phyloP scores from a whole-genome alignment of 1,140 invertebrate species.

The Andricus grossulariae region DNA sequence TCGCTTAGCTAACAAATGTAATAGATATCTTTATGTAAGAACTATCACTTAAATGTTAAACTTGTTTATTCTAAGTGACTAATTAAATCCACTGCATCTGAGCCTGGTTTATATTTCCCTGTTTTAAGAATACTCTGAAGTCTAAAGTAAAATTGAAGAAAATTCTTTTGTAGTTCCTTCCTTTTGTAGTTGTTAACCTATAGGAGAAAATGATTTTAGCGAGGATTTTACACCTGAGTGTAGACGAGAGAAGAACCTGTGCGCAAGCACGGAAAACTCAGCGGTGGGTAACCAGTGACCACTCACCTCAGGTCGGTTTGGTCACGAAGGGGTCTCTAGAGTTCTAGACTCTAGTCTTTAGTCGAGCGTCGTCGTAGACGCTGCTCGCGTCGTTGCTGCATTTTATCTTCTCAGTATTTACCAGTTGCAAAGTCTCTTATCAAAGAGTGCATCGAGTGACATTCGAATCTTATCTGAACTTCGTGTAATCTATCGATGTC shows the following conservation, averaged over 20 bases:
- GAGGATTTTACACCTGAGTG: conserved; percentile 27
- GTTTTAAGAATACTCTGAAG: no score
- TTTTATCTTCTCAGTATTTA: conserved; percentile 30
- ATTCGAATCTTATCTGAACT: not conserved
- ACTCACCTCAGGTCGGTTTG: conserved; percentile 17
- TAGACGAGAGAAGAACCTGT: conserved; percentile 2
- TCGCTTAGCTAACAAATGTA: no score
- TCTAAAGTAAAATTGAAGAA: no score
- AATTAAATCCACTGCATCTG: no score
- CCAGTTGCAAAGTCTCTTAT: not conserved
- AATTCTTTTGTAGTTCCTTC: no score
- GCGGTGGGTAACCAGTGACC: conserved; percentile 5
- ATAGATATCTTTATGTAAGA: no score
- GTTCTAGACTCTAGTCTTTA: conserved; percentile 50
- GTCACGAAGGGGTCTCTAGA: conserved; percentile 2
- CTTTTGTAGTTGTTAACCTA: no score
- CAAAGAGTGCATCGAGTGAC: not conserved
- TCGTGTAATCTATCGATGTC: not conserved
- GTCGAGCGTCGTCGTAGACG: conserved; percentile 62
- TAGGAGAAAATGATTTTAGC: not conserved
- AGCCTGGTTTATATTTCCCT: no score
- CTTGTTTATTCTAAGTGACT: no score
- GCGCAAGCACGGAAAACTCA: conserved; percentile 29
- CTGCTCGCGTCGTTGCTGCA: conserved; percentile 50
- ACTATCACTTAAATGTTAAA: no score